Conservation (phyloP, 2,888 invertebrate species). For the Drosophila barbarae region DNA sequence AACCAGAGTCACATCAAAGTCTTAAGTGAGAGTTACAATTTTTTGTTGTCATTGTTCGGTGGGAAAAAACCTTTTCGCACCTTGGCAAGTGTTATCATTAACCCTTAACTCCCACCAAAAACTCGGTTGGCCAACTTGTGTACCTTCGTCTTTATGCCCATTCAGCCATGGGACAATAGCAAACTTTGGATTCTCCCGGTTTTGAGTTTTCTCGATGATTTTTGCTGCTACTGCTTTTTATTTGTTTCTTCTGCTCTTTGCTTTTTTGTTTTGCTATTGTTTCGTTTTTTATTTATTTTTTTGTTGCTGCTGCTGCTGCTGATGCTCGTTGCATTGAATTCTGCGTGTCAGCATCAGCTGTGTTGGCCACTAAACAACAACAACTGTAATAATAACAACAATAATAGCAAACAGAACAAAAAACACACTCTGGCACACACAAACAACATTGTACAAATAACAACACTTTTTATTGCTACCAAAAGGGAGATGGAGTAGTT, state of each 20-base stretch:
- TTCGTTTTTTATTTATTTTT: constrained; percentile 41
- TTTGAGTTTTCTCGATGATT: constrained; percentile 40
- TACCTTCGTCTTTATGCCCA: constrained; percentile 24
- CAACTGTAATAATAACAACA: constrained; percentile 58
- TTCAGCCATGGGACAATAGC: constrained; percentile 54
- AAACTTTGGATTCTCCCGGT: constrained; percentile 33
- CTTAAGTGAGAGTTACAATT: neutral
- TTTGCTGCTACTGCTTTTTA: constrained; percentile 34
- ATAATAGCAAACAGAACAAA: constrained; percentile 59
- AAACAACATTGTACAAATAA: constrained; percentile 62
- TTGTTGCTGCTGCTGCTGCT: constrained; percentile 11
- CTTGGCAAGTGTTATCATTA: constrained; percentile 32
- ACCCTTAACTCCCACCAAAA: constrained; percentile 1
- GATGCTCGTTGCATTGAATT: constrained; percentile 58
- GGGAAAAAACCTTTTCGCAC: constrained; percentile 27
- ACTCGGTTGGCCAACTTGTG: constrained; percentile 4
- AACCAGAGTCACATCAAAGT: neutral
- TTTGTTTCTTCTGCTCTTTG: constrained; percentile 34
- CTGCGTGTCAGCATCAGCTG: constrained; percentile 72
- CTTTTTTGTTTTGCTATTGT: constrained; percentile 31
- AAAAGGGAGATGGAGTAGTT: constrained; percentile 39
- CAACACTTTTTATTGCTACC: constrained; percentile 60
- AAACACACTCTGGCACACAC: constrained; percentile 38
- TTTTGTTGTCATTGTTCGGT: neutral
- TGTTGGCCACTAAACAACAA: constrained; percentile 54